Percentiles rank a stretch among this genome's conserved stretches.
These are phyloP conservation scores for Eilema depressum DNA, from an alignment of 2,888 invertebrate genomes.

Conservation along the genomic window DNA sequence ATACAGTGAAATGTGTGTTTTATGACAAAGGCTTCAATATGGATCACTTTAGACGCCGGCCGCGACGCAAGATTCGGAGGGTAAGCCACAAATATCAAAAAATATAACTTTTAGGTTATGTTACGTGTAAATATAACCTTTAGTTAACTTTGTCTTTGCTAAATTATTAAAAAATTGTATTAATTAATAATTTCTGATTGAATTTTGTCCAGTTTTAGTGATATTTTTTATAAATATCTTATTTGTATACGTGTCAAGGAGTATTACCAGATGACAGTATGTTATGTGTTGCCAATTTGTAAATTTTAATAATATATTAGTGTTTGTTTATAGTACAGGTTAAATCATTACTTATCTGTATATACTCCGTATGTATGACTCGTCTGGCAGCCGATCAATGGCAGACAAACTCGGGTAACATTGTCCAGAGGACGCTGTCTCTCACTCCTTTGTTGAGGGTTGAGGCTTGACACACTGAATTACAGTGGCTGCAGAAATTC, in stretches of 20 bases:
- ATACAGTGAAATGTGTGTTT: constrained; percentile 72
- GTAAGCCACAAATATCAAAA: constrained; percentile 63
- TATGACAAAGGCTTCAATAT: constrained; percentile 80
- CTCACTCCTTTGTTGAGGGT: not conserved
- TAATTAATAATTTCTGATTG: not conserved
- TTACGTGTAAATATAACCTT: constrained; percentile 22
- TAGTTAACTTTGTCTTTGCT: not conserved
- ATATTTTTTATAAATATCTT: constrained; percentile 22
- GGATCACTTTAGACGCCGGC: constrained; percentile 78
- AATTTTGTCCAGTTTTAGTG: not conserved
- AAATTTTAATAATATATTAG: constrained; percentile 36
- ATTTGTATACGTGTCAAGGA: constrained; percentile 44
- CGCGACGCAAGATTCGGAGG: constrained; percentile 67
- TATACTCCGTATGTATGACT: not conserved
- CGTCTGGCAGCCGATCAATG: not conserved
- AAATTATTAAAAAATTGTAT: not conserved
- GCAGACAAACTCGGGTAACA: not conserved
- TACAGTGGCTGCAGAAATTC: not conserved
- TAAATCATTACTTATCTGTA: constrained; percentile 3
- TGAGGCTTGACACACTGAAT: not conserved
- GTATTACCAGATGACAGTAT: constrained; percentile 41
- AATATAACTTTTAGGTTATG: constrained; percentile 60
- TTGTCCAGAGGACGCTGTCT: not conserved
- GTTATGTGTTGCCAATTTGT: constrained; percentile 51
- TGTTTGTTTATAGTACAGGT: not conserved